These are phyloP conservation scores for Laterallus jamaicensis DNA, from an alignment of 2,113 vertebrate genomes.

Conservation along the genomic window DNA sequence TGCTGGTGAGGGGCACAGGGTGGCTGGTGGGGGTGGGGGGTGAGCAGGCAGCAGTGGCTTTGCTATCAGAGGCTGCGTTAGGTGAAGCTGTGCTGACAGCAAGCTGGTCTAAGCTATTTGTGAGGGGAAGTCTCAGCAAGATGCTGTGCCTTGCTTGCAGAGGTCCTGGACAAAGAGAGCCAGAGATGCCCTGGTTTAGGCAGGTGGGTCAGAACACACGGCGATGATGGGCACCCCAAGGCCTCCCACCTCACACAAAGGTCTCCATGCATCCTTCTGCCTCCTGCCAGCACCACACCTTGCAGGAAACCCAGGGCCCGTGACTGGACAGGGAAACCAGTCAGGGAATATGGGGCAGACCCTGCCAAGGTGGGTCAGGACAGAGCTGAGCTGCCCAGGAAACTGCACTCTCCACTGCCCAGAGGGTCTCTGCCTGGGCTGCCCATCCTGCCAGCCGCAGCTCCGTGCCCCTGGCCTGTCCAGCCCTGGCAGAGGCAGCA, in stretches of 20 bases:
- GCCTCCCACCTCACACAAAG: not conserved
- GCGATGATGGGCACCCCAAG: not conserved
- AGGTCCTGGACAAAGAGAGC: not conserved
- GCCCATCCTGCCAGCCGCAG: not conserved
- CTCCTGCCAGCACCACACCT: not conserved
- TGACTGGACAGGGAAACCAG: not conserved
- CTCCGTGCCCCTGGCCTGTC: rapidly evolving
- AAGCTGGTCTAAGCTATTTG: not conserved
- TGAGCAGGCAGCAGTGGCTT: not conserved
- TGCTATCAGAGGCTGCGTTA: not conserved
- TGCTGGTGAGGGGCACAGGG: not conserved
- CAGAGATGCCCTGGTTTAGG: not conserved
- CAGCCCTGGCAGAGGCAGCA: not conserved
- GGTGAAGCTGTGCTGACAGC: not conserved
- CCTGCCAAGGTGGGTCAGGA: not conserved
- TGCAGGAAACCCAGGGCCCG: not conserved
- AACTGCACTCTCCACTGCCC: not conserved
- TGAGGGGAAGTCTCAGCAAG: not conserved
- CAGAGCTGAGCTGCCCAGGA: too few relatives aligned
- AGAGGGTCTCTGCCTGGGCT: not conserved
- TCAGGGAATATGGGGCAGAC: not conserved
- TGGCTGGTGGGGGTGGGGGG: rapidly evolving
- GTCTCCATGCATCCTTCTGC: not conserved
- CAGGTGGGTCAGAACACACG: not conserved
- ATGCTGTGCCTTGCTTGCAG: not conserved